Base-by-base conservation (phyloP, 37 sponge, comb jelly and placozoan genomes). In the Crambe crambe region DNA sequence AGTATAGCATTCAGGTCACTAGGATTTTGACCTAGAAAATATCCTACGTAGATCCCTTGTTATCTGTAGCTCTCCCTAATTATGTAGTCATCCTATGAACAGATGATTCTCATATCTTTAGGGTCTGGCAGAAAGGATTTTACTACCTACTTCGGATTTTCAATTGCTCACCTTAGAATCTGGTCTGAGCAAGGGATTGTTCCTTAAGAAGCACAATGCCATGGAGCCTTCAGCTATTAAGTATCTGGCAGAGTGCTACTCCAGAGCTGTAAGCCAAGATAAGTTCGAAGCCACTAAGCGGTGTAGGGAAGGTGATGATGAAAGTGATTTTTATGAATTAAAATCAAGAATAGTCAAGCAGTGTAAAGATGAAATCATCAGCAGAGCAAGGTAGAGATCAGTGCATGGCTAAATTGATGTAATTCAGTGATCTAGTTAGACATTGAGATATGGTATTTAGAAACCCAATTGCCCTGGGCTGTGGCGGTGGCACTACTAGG, bases 241-340 rank as follows among this genome's bases (percentile, higher is more conserved):
- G 1, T 88, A 88, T 63, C 77, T 88, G 15, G 80, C 83, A 15
- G 37, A 72, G 56, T 77, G 83, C 70, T 88, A 78, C 42, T 43
- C 76, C 22, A 70, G 88, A 71, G 73, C 78, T 1, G 17, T n/a
- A 20, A 17, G 15, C 0, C 78, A 85, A 41, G 29, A n/a, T 0
- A 43, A 51, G 8, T 68, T 38, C 0, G 12, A 65, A 38, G 9
- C 6, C 61, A 35, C 40, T 5, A 60, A 61, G 40, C 20, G 58
- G 44, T 15, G 1, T 26, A n/a, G 40, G 69, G 60, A 37, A 58
- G 72, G 17, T 60, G 70, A 35, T 23, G 17, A 27, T 23, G 56
- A 69, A 35, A 37, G 17, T 26, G 44, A 41, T 43, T n/a, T 68
- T 43, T 2, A 42, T 41, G 39, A 56, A 1, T n/a, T 54, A 29